Percentiles rank a stretch among this genome's conserved stretches.
Evolutionary conservation across 2,797 vertebrate species (phyloP).

Genomic region (Onychomys leucogaster): DNA sequence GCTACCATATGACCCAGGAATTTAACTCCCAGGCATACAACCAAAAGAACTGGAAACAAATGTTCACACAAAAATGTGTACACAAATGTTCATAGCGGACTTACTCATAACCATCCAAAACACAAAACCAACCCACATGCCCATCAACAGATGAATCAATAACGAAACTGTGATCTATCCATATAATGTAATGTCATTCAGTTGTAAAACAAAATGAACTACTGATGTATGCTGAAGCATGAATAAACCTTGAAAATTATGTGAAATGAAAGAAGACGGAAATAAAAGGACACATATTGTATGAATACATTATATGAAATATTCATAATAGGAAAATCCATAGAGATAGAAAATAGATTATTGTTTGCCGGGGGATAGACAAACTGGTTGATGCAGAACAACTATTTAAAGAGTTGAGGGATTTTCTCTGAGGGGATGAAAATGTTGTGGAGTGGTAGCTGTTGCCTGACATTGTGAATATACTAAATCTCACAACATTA

Average conservation of each 20-base stretch:
- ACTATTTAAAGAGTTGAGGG: background rate
- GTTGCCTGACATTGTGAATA: background rate
- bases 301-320: conserved; percentile 13
- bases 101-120: background rate
- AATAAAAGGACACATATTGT: background rate
- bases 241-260: background rate
- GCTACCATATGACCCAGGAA: conserved; percentile 49
- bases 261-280: background rate
- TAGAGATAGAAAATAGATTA: background rate
- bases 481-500: background rate
- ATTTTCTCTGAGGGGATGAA: background rate
- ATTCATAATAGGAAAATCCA: conserved; percentile 12
- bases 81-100: background rate
- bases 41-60: background rate
- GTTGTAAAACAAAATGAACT: background rate
- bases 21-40: conserved; percentile 26
- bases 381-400: background rate
- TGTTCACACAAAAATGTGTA: conserved; percentile 11
- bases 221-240: background rate
- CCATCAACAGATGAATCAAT: background rate
- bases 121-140: background rate
- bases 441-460: background rate
- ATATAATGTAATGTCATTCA: conserved; percentile 3
- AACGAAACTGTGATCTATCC: background rate
- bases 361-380: background rate